phyloP scores from a whole-genome alignment of 2,797 vertebrate genomes.

The Erpetoichthys calabaricus region DNA sequence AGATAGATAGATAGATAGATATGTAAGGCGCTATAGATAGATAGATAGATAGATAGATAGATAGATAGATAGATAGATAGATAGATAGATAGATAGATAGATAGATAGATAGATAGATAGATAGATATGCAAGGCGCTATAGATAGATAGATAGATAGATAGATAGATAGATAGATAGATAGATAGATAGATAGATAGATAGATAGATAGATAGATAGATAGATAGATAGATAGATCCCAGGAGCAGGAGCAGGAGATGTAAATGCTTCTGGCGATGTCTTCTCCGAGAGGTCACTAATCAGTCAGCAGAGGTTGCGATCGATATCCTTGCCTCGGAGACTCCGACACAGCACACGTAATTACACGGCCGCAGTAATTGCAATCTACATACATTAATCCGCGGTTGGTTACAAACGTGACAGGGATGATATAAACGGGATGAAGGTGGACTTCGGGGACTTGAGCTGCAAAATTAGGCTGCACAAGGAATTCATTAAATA shows the following conservation, averaged over 20 bases:
- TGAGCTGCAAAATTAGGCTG: too few relatives aligned
- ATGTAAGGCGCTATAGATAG: too few relatives aligned
- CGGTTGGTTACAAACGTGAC: not conserved
- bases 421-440: not conserved
- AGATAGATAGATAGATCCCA: not conserved
- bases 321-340: not conserved
- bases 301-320: not conserved
- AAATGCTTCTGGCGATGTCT: not conserved
- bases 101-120: too few relatives aligned
- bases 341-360: not conserved
- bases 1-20: too few relatives aligned
- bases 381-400: not conserved
- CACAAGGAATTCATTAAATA: too few relatives aligned
- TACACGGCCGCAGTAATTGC: not conserved
- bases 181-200: not conserved
- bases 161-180: not conserved
- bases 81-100: too few relatives aligned
- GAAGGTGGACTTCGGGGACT: not conserved
- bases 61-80: too few relatives aligned
- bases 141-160: not conserved
- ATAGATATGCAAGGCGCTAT: too few relatives aligned
- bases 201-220: not conserved
- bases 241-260: not conserved
- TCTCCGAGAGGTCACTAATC: not conserved
- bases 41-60: too few relatives aligned